Conservation (phyloP, 2,797 vertebrate genomes). For the Gallirallus australis region DNA sequence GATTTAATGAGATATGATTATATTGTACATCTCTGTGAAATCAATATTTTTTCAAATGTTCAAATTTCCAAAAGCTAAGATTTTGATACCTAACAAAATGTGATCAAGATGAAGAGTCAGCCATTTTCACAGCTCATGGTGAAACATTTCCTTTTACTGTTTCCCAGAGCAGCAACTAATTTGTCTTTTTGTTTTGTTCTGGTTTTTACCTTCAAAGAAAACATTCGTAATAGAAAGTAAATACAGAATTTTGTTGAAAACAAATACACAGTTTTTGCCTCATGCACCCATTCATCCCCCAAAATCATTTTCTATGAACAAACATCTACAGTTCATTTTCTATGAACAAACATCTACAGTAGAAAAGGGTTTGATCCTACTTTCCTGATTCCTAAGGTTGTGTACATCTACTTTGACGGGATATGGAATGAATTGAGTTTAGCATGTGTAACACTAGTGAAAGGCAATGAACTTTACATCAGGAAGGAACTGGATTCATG, state of each 20-base stretch:
- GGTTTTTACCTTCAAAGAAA: background rate
- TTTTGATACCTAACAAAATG: background rate
- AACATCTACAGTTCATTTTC: background rate
- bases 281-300: background rate
- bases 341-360: background rate
- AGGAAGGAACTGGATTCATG: slow-evolving; percentile 57
- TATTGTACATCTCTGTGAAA: background rate
- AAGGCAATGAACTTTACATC: slow-evolving; percentile 59
- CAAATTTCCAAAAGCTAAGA: background rate
- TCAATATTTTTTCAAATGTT: background rate
- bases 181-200: background rate
- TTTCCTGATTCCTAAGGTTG: background rate
- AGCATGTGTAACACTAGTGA: slow-evolving; percentile 53
- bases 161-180: background rate
- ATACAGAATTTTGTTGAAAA: background rate
- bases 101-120: background rate
- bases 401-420: fast-evolving
- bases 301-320: background rate
- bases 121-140: background rate
- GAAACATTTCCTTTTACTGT: background rate
- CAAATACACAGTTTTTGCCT: background rate
- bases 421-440: slow-evolving; percentile 39
- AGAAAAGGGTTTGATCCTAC: background rate
- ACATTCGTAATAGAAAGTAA: background rate
- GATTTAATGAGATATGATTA: background rate